A percentile compares a stretch with the other conserved stretches of the same genome.
phyloP scores from a whole-genome alignment of 2,888 invertebrate species.

The Noctuana brunneofusca region DNA sequence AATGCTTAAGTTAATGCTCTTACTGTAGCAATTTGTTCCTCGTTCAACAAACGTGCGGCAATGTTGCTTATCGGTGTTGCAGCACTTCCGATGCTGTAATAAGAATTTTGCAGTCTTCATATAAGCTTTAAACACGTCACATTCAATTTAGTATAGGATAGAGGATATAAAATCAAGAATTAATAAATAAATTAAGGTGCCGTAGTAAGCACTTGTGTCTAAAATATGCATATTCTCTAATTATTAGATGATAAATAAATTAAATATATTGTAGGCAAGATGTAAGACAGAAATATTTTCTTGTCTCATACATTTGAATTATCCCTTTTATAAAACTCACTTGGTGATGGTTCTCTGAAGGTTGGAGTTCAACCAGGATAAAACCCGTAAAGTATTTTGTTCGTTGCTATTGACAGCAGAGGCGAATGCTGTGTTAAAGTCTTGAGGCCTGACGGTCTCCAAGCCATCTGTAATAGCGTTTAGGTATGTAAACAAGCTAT shows the following conservation, averaged over 20 bases:
- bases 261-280: too few relatives aligned
- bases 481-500: constrained; percentile 57
- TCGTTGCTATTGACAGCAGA: constrained; percentile 81
- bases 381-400: constrained; percentile 79
- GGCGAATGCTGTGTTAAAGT: constrained; percentile 64
- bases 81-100: constrained; percentile 58
- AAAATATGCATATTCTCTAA: too few relatives aligned
- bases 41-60: constrained; percentile 59
- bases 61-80: constrained; percentile 57
- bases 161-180: too few relatives aligned
- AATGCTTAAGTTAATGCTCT: not conserved
- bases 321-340: constrained; percentile 11
- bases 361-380: constrained; percentile 71
- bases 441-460: constrained; percentile 66
- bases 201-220: too few relatives aligned
- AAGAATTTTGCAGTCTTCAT: too few relatives aligned
- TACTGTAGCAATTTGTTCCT: constrained; percentile 60
- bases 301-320: not conserved
- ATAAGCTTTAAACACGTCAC: too few relatives aligned
- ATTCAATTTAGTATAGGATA: too few relatives aligned
- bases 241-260: too few relatives aligned
- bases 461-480: constrained; percentile 53
- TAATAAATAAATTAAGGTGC: too few relatives aligned
- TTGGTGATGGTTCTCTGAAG: constrained; percentile 12
- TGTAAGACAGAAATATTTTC: too few relatives aligned